These are phyloP conservation scores for Eupsilia transversa DNA, from an alignment of 2,888 invertebrate species.

Conservation along the genomic window DNA sequence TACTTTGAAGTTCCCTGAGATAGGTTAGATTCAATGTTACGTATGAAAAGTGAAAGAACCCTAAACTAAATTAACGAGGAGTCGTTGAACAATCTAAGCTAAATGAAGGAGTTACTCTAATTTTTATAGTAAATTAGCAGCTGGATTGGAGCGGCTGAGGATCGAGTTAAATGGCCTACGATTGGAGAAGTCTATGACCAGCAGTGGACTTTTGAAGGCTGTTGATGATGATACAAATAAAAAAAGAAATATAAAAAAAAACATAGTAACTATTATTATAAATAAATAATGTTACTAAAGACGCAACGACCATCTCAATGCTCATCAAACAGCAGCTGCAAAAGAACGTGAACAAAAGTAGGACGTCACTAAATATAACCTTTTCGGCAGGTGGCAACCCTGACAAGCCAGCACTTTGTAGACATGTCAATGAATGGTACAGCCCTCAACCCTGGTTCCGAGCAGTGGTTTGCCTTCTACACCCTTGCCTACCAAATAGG, in stretches of 20 bases:
- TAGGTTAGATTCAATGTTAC: not conserved
- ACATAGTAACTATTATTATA: not conserved
- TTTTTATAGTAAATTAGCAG: not conserved
- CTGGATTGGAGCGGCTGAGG: too few species aligned
- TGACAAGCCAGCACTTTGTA: slow-evolving; percentile 72
- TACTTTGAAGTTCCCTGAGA: not conserved
- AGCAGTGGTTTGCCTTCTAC: slow-evolving; percentile 75
- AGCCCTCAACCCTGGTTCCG: slow-evolving; percentile 76
- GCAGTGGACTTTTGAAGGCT: not conserved
- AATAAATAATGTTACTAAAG: too few species aligned
- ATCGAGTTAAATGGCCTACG: too few species aligned
- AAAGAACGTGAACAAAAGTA: too few species aligned
- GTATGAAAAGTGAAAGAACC: not conserved
- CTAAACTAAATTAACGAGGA: not conserved
- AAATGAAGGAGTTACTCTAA: not conserved
- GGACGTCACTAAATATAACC: not conserved
- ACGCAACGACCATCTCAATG: not conserved
- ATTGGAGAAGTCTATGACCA: not conserved
- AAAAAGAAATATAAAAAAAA: too few species aligned
- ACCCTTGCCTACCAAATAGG: slow-evolving; percentile 66
- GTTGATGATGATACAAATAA: too few species aligned
- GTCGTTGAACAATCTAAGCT: not conserved
- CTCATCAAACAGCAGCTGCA: not conserved
- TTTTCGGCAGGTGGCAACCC: slow-evolving; percentile 71
- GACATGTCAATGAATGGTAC: slow-evolving; percentile 80